These are phyloP conservation scores for Bradypodion ventrale DNA, from an alignment of 2,797 vertebrate genomes.

Conservation along the genomic window DNA sequence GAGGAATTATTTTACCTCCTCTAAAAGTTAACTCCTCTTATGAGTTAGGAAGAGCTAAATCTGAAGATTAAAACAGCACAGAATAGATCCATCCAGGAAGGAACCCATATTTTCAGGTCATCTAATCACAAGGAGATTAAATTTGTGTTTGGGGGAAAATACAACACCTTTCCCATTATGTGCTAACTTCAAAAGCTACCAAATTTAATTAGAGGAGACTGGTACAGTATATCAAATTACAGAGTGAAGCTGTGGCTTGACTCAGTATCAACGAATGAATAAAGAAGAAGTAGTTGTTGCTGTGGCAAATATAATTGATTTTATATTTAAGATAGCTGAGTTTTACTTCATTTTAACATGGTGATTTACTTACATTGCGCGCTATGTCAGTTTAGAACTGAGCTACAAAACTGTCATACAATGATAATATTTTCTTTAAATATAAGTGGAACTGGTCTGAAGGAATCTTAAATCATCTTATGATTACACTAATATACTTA, in stretches of 20 bases:
- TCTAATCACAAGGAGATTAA: no score
- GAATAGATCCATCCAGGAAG: no score
- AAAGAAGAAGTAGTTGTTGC: no score
- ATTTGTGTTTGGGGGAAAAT: no score
- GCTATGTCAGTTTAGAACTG: background rate
- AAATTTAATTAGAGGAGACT: background rate
- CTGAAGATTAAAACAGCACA: no score
- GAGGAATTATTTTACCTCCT: no score
- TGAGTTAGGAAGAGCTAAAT: no score
- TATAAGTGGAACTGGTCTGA: background rate
- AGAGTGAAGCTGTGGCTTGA: background rate
- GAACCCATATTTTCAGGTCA: no score
- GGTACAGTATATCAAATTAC: background rate
- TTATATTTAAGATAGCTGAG: slow-evolving; percentile 3
- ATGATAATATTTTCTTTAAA: background rate
- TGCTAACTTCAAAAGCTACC: background rate
- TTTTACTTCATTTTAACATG: background rate
- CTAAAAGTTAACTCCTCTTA: no score
- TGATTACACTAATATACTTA: slow-evolving; percentile 75
- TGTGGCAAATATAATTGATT: background rate
- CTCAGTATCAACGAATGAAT: no score
- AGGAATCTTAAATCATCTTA: background rate
- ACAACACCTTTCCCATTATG: background rate
- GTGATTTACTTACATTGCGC: background rate
- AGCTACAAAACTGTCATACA: background rate